Conservation (phyloP, 2,113 vertebrate species). For the Meriones unguiculatus region DNA sequence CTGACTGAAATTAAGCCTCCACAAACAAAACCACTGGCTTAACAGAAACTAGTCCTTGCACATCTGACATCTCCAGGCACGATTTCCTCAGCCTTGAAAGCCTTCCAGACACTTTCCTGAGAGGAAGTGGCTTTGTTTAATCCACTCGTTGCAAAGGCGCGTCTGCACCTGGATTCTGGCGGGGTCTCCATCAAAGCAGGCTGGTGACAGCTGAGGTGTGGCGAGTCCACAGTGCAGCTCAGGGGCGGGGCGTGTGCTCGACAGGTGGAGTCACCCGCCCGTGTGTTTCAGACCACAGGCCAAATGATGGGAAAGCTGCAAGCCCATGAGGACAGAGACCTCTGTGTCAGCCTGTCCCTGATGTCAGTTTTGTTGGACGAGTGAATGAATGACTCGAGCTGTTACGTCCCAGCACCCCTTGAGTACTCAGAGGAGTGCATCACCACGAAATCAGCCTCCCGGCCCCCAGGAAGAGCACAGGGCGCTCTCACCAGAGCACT, state of each 20-base stretch:
- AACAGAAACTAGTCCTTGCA: conserved; percentile 10
- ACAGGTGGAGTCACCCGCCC: background rate
- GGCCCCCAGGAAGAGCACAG: conserved; percentile 5
- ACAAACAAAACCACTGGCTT: background rate
- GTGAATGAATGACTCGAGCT: background rate
- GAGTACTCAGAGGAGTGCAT: background rate
- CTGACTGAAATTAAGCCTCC: conserved; percentile 47
- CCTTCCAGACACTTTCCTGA: background rate
- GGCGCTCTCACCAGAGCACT: background rate
- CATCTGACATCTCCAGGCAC: conserved; percentile 6
- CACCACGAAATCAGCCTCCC: background rate
- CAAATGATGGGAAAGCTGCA: background rate
- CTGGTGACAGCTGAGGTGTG: background rate
- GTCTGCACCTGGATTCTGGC: conserved; percentile 34
- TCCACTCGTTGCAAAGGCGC: background rate
- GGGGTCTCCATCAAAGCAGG: conserved; percentile 17
- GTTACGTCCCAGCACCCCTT: background rate
- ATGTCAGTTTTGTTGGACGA: background rate
- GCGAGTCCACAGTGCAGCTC: conserved; percentile 8
- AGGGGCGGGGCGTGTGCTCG: background rate
- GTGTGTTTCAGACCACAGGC: background rate
- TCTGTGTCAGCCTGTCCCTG: background rate
- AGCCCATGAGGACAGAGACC: background rate
- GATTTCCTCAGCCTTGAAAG: conserved; percentile 59
- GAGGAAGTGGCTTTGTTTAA: conserved; percentile 59